These are phyloP conservation scores for Listronotus oregonensis DNA, from an alignment of 1,140 invertebrate genomes.

Conservation along the genomic window DNA sequence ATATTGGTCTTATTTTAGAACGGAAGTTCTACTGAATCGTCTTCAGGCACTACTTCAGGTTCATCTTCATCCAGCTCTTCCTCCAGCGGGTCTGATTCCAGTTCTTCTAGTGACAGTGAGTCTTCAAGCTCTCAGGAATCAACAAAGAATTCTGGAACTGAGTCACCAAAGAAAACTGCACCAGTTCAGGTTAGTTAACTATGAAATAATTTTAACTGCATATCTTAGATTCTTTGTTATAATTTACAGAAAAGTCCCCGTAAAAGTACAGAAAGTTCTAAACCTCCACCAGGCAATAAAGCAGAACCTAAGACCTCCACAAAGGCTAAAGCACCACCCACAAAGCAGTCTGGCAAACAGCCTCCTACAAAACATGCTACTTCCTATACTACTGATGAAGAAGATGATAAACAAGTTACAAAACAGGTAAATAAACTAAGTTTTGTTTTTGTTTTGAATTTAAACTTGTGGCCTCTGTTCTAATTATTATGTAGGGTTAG, in stretches of 20 bases:
- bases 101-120: conserved; percentile 26
- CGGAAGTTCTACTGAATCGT: conserved; percentile 21
- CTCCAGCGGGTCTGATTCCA: conserved; percentile 26
- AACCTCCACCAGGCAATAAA: conserved; percentile 2
- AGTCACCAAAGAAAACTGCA: conserved; percentile 19
- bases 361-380: neutral
- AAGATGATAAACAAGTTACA: conserved; percentile 55
- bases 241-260: conserved; percentile 17
- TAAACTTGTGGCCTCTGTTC: neutral
- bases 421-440: conserved; percentile 53
- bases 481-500: neutral
- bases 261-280: conserved; percentile 19
- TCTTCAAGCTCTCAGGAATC: conserved; percentile 27
- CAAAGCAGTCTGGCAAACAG: conserved; percentile 17
- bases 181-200: conserved; percentile 9
- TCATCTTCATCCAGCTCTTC: conserved; percentile 19
- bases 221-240: neutral
- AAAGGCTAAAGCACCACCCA: conserved; percentile 1
- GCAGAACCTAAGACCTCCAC: neutral
- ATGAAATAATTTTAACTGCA: no score
- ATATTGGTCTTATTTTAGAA: neutral
- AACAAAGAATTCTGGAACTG: conserved; percentile 11
- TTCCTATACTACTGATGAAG: conserved; percentile 57
- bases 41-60: conserved; percentile 20
- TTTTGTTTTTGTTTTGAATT: neutral